A percentile compares a stretch with the other conserved stretches of the same genome.
Evolutionary conservation across 2,888 invertebrate genomes (phyloP).

Genomic region (Entomobrya proxima): DNA sequence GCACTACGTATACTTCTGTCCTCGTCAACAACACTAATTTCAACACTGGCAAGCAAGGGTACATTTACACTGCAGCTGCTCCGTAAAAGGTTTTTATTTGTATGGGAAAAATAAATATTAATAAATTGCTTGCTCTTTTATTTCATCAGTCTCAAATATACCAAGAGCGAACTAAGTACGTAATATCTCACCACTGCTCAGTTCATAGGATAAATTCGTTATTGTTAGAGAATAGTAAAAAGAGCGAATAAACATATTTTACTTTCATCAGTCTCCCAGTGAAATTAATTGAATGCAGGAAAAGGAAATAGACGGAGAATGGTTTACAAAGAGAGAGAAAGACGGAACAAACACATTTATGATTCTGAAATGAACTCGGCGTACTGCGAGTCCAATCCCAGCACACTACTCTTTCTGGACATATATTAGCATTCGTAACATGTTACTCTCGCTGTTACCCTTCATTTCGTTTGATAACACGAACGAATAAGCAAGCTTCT

Average conservation of each 20-base stretch:
- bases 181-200: neutral
- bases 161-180: neutral
- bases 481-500: neutral
- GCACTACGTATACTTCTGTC: too few species aligned
- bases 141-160: neutral
- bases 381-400: neutral
- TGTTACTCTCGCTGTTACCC: slow-evolving; percentile 24
- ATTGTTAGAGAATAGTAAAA: slow-evolving; percentile 28
- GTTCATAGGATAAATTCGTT: slow-evolving; percentile 7
- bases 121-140: neutral
- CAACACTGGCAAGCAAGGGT: neutral
- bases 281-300: slow-evolving; percentile 57
- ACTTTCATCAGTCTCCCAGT: slow-evolving; percentile 43
- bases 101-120: neutral
- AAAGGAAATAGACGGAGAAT: slow-evolving; percentile 1
- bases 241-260: slow-evolving; percentile 38
- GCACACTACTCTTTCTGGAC: neutral
- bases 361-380: neutral
- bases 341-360: neutral
- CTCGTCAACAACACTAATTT: too few species aligned
- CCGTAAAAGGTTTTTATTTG: neutral
- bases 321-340: neutral
- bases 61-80: neutral
- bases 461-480: slow-evolving; percentile 3
- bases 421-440: slow-evolving; percentile 50